phyloP scores from a whole-genome alignment of 2,113 vertebrate species.

The Anhinga rufa region DNA sequence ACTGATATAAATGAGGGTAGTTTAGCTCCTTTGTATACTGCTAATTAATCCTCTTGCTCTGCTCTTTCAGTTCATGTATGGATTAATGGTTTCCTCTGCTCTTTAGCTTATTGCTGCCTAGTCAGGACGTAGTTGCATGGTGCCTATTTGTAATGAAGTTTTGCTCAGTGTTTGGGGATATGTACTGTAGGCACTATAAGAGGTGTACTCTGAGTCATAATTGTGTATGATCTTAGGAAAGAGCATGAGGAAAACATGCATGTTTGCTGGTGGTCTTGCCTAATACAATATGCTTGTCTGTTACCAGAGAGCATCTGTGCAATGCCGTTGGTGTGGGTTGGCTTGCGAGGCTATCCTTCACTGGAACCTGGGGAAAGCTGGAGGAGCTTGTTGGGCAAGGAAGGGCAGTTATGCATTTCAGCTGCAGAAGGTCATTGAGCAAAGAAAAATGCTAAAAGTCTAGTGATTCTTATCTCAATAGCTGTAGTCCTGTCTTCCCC shows the following conservation, averaged over 20 bases:
- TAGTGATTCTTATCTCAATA: background rate
- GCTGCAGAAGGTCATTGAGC: background rate
- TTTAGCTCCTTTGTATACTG: background rate
- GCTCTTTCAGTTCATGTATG: background rate
- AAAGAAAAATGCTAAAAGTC: background rate
- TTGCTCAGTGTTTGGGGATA: background rate
- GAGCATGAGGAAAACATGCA: background rate
- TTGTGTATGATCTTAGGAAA: background rate
- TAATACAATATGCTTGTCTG: background rate
- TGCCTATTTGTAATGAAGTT: background rate
- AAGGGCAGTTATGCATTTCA: background rate
- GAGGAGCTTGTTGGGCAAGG: background rate
- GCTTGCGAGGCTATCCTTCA: background rate
- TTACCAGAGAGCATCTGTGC: background rate
- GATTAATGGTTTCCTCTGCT: background rate
- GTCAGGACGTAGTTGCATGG: fast-evolving
- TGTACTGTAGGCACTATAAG: background rate
- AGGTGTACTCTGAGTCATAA: background rate
- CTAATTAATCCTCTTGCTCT: background rate
- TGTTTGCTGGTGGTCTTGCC: background rate
- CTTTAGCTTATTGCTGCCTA: background rate
- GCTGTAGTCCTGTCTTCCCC: background rate
- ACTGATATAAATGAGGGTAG: background rate
- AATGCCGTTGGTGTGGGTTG: background rate
- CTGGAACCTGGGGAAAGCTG: background rate